Percentiles rank a stretch among this genome's conserved stretches.
Evolutionary conservation across 2,888 invertebrate species (phyloP).

Genomic region (Amphiduros pacificus): DNA sequence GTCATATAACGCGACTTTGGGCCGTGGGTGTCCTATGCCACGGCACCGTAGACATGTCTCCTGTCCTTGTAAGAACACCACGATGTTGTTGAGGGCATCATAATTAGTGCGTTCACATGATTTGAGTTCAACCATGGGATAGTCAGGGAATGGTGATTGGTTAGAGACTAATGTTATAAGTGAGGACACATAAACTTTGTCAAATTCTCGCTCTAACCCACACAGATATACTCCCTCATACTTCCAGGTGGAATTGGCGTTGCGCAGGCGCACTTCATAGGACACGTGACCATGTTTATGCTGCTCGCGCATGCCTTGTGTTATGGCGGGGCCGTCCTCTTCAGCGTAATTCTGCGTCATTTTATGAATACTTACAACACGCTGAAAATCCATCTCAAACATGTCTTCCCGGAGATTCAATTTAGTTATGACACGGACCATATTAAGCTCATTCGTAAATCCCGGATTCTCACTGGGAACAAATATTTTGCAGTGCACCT

Average conservation of each 20-base stretch:
- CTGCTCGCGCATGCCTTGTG: constrained; percentile 5
- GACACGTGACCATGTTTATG: constrained; percentile 8
- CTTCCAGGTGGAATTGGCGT: neutral
- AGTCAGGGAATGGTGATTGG: constrained; percentile 7
- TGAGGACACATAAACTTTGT: constrained; percentile 11
- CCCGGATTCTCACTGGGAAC: constrained; percentile 9
- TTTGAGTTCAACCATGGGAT: constrained; percentile 4
- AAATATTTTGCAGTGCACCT: constrained; percentile 15
- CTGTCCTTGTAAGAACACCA: constrained; percentile 14
- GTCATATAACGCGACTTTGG: constrained; percentile 7
- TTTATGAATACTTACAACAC: constrained; percentile 10
- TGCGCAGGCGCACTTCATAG: constrained; percentile 9
- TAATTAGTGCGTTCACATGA: constrained; percentile 14
- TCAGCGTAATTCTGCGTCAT: constrained; percentile 15
- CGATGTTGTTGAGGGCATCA: neutral
- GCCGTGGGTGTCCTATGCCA: constrained; percentile 10
- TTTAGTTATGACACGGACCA: constrained; percentile 3
- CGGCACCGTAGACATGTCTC: constrained; percentile 15
- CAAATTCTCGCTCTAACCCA: constrained; percentile 7
- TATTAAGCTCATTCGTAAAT: constrained; percentile 7
- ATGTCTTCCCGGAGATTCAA: no score
- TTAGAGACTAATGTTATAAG: neutral
- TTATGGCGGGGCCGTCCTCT: constrained; percentile 8
- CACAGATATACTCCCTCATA: constrained; percentile 13
- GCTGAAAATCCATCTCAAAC: constrained; percentile 13